Percentiles rank a stretch among this genome's conserved stretches.
These are phyloP conservation scores for Pteronotus mesoamericanus DNA, from an alignment of 2,797 vertebrate species.

Conservation along the genomic window DNA sequence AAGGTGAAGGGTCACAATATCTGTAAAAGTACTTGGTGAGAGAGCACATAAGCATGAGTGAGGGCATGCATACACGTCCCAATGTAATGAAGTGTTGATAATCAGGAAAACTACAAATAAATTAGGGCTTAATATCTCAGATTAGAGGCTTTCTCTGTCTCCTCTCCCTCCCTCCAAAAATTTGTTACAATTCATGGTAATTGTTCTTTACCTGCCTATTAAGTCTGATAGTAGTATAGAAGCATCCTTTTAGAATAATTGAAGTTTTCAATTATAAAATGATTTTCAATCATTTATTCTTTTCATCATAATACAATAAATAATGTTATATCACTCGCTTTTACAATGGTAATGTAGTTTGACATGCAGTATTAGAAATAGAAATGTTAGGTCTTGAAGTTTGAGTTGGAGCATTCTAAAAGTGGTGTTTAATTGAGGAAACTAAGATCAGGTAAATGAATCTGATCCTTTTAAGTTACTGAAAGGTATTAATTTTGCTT, in stretches of 20 bases:
- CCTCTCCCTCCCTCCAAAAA: neutral
- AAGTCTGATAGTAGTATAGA: neutral
- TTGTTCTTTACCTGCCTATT: slow-evolving; percentile 5
- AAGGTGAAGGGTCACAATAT: neutral
- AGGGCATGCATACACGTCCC: neutral
- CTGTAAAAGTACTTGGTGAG: neutral
- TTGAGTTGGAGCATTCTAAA: neutral
- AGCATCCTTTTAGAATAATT: slow-evolving; percentile 4
- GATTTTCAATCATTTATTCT: slow-evolving; percentile 19
- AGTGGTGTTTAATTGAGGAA: neutral
- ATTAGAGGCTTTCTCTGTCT: neutral
- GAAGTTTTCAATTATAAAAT: neutral
- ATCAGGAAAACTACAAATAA: neutral
- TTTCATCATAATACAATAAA: neutral
- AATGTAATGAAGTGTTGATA: neutral
- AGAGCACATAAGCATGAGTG: neutral
- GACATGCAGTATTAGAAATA: slow-evolving; percentile 27
- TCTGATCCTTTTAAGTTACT: neutral
- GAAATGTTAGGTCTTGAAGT: slow-evolving; percentile 4
- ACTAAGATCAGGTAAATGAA: neutral
- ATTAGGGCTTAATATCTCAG: neutral
- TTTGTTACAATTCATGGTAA: neutral
- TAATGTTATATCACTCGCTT: neutral
- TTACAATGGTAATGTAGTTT: neutral
- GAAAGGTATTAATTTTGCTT: slow-evolving; percentile 6